Conservation (phyloP, 2,113 vertebrate genomes). For the Dinomys branickii region DNA sequence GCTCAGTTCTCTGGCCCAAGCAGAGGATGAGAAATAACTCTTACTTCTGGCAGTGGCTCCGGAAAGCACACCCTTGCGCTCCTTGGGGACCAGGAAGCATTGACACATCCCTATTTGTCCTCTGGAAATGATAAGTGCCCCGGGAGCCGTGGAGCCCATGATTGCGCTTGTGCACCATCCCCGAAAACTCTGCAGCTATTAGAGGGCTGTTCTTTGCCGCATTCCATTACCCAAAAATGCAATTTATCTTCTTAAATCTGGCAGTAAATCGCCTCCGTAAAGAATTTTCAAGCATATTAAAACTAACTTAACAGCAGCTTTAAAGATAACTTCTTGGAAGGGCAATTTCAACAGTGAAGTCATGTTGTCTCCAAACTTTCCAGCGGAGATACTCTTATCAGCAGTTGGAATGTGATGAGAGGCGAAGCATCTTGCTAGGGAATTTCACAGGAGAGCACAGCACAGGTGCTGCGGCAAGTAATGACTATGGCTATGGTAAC, state of each 20-base stretch:
- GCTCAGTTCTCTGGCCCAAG: background rate
- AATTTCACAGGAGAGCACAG: conserved; percentile 69
- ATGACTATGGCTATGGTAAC: conserved; percentile 74
- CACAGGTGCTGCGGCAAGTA: conserved; percentile 68
- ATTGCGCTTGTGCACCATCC: background rate
- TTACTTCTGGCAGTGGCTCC: background rate
- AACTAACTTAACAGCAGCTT: conserved; percentile 67
- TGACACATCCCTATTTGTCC: background rate
- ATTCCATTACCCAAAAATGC: conserved; percentile 53
- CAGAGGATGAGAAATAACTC: conserved; percentile 35
- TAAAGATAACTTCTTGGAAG: conserved; percentile 49
- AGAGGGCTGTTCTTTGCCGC: conserved; percentile 26
- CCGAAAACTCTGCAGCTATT: conserved; percentile 42
- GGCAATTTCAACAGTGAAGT: background rate
- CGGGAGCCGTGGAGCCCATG: background rate
- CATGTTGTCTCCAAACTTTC: conserved; percentile 57
- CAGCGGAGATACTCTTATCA: conserved; percentile 53
- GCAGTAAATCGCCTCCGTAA: conserved; percentile 63
- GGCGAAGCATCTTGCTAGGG: conserved; percentile 68
- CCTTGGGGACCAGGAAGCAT: background rate
- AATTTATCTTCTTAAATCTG: conserved; percentile 59
- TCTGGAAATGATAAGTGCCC: background rate
- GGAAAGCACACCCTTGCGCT: background rate
- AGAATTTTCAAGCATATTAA: conserved; percentile 68
- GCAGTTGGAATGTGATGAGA: conserved; percentile 42